Base-by-base conservation (phyloP, 2,888 invertebrate genomes). In the Formica aserva region DNA sequence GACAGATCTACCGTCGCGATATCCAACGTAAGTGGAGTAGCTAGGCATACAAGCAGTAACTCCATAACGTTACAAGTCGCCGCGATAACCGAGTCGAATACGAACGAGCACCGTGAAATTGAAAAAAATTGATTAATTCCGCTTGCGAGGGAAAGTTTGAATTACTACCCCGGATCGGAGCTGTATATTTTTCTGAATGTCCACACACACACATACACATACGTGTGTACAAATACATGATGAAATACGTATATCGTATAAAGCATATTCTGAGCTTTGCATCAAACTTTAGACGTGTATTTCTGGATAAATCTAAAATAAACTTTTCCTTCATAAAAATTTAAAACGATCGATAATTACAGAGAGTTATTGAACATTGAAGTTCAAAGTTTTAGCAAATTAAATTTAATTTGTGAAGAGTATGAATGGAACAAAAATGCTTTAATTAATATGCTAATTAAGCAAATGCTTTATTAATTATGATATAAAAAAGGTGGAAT, bases 61-160 rank as follows among this genome's bases (percentile, higher is more conserved):
- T 60, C 78, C 60, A 22, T 71, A 72, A 45, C 78, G 78, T 80
- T 71, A 60, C 78, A 80, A 80, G 78, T 71, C 78, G 60, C 78
- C 72, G 72, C 60, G 60, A 80, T 80, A 45, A 41, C 45, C 72
- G 78, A 32, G 45, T 72, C 72, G 45, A 71, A 62, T 71, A 71
- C 71, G 71, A 60, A 80, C 60, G 78, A 72, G 74, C 60, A 22
- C 78, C 78, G 60, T 80, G 72, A 80, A 80, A 80, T 71, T 80
- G 78, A 80, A 80, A 80, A 52, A 80, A 80, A 80, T 80, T 80
- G 72, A 80, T 80, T 80, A 80, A 80, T 80, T 80, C 72, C 35
- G 72, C 60, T 18, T 18, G 32, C 29, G 60, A 22, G 35, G 18
- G 32, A 45, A 60, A 80, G 78, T 71, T 80, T 80, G 78, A 80